Conservation (phyloP, 1,140 invertebrate species). For the Myzus persicae region DNA sequence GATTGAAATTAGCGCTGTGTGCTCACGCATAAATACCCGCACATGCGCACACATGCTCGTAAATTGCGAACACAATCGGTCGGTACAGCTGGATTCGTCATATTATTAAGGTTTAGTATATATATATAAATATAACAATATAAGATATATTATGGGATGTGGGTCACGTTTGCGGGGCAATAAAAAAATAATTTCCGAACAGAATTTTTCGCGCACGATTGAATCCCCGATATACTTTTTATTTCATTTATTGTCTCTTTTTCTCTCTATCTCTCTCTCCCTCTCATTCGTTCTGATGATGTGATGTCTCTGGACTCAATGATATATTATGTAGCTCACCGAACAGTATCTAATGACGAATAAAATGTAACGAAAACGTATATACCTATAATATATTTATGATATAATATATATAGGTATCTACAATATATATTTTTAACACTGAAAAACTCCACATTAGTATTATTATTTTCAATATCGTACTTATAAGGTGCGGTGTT, state of each 20-base stretch:
- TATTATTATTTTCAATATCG: neutral
- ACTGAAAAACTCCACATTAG: neutral
- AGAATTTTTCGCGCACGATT: slow-evolving; percentile 48
- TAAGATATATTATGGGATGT: neutral
- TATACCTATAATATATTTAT: neutral
- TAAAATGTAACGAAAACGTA: neutral
- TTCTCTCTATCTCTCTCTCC: neutral
- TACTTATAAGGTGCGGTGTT: neutral
- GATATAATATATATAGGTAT: neutral
- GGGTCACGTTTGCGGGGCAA: slow-evolving; percentile 24
- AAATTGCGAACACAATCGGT: neutral
- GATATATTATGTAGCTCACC: neutral
- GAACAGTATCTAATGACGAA: neutral
- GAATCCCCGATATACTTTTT: slow-evolving; percentile 16
- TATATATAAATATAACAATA: neutral
- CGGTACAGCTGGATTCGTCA: neutral
- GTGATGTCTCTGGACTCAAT: neutral
- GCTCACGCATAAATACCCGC: too few relatives aligned
- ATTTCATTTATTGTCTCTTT: neutral
- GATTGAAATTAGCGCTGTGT: slow-evolving; percentile 11
- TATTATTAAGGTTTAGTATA: neutral
- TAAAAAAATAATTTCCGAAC: slow-evolving; percentile 46
- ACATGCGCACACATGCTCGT: neutral
- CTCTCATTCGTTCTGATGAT: neutral
- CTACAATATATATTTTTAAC: neutral